Base-by-base conservation (phyloP, 2,888 invertebrate genomes). In the Ligdia adustata region DNA sequence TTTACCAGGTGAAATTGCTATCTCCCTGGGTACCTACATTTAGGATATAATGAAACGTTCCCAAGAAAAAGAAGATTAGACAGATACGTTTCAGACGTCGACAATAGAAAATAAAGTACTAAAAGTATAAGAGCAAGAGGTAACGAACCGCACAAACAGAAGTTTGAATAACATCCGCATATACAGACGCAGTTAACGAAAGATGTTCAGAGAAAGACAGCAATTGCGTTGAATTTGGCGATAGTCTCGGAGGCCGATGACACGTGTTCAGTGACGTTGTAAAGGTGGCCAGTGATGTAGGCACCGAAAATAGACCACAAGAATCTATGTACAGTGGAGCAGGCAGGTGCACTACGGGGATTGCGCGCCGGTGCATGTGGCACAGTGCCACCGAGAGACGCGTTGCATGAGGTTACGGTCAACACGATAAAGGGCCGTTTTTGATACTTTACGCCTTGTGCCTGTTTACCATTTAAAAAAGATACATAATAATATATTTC, bases 241-340 rank as follows among this genome's bases (percentile, higher is more conserved):
- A 67, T 67, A 55, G 57, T 62, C 49, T 64, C 57, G 59, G 54
- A 54, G 79, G 74, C 66, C 72, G 79, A 78, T 75, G 77, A 81
- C 82, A 82, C 79, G 81, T 81, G 82, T 60, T 63, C 55, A 48
- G 65, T 81, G 79, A 77, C 80, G 81, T 67, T 64, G 54, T 59
- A 69, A 72, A 75, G 73, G 75, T 78, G 75, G 74, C 69, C 63
- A 56, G 71, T 82, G 83, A 82, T 82, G 85, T 79, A 72, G 74
- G 64, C 61, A 68, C 68, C 69, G 51, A 62, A 78, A 85, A 86
- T 88, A 87, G 77, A 64, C 35, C 9, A 50, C 51, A 57, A 22
- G 60, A 59, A 66, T 65, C 50, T 66, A 61, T 52, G 50, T 27
- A 26, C 31, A 64, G 55, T 62, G 62, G 62, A 65, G 63, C 66